Conservation (phyloP, 2,888 invertebrate species). For the Yponomeuta evonymella region DNA sequence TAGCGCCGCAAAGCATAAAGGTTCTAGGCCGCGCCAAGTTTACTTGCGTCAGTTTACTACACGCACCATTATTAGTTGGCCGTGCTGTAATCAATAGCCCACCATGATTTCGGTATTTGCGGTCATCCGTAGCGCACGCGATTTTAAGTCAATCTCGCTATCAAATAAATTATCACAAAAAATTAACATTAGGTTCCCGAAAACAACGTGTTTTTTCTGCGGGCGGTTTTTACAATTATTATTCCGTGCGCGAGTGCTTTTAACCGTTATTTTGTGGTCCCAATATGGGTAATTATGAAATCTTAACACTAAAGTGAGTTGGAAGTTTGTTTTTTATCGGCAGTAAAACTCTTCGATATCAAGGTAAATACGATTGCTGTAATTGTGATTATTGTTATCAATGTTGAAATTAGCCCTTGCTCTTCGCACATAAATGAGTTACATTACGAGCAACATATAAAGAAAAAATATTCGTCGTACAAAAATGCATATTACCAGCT, state of each 20-base stretch:
- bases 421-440: too few relatives aligned
- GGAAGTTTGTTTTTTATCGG: background rate
- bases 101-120: background rate
- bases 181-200: too few relatives aligned
- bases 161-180: background rate
- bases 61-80: background rate
- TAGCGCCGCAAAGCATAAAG: too few relatives aligned
- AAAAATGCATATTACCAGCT: too few relatives aligned
- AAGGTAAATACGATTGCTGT: background rate
- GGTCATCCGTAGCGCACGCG: background rate
- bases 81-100: background rate
- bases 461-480: too few relatives aligned
- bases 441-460: too few relatives aligned
- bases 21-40: too few relatives aligned
- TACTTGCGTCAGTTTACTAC: background rate
- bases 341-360: background rate
- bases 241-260: too few relatives aligned
- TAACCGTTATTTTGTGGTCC: background rate
- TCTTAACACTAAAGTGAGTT: background rate
- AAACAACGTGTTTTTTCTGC: too few relatives aligned
- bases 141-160: background rate
- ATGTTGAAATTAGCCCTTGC: background rate
- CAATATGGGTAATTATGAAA: background rate
- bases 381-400: background rate
- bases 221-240: too few relatives aligned